Evolutionary conservation across 1,140 invertebrate genomes (phyloP).

Genomic region (Daktulosphaira vitifoliae): DNA sequence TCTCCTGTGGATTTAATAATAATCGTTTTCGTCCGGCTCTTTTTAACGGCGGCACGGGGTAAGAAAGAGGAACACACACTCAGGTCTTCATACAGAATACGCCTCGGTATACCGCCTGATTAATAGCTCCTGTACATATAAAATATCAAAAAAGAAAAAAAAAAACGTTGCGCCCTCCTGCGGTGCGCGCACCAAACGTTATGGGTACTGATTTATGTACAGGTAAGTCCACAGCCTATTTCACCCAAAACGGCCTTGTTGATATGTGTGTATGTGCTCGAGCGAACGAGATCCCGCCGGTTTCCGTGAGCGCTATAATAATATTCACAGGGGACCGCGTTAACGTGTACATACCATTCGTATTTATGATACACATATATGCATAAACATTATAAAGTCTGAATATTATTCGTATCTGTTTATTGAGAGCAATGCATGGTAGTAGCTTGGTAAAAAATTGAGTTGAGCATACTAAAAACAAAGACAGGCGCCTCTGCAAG

Average conservation of each 20-base stretch:
- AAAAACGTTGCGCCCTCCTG: slow-evolving; percentile 12
- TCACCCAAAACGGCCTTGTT: background rate
- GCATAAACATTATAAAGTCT: no score
- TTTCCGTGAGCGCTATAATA: background rate
- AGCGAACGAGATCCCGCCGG: background rate
- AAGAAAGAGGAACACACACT: background rate
- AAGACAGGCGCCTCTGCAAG: no score
- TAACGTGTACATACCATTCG: background rate
- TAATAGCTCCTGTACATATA: slow-evolving; percentile 19
- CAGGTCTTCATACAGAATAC: slow-evolving; percentile 9
- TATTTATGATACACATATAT: background rate
- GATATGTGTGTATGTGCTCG: background rate
- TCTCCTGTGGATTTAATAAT: slow-evolving; percentile 3
- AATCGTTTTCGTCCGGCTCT: slow-evolving; percentile 4
- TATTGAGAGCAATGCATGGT: no score
- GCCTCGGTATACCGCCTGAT: slow-evolving; percentile 14
- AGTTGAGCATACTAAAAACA: no score
- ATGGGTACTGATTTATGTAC: slow-evolving; percentile 27
- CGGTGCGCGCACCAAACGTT: slow-evolving; percentile 2
- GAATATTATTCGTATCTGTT: no score
- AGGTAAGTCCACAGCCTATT: background rate
- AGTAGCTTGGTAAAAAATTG: no score
- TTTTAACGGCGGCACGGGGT: background rate
- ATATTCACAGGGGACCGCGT: slow-evolving; percentile 19
- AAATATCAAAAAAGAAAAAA: slow-evolving; percentile 25